Base-by-base conservation (phyloP, 2,888 invertebrate species). In the Alloplasta piceator region DNA sequence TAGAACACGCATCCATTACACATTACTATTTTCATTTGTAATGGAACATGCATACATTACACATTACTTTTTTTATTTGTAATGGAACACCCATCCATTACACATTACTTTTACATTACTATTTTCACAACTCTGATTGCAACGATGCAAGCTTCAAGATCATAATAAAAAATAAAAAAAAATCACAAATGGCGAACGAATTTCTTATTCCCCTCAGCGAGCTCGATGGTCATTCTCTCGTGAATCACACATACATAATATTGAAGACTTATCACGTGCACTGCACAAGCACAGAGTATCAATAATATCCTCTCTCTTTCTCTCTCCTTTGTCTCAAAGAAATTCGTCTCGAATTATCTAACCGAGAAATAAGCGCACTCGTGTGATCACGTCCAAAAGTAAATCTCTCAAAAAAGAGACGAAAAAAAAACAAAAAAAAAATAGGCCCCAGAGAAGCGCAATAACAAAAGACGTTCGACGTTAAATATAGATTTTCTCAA, bases 341-440 rank as follows among this genome's bases (percentile, higher is more conserved):
- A 12, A 50, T 71, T 38, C 71, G 39, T n/a, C 46, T 71, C 71
- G 60, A 71, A 71, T 71, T 60, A 71, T 55, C 63, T 63, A 73
- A 64, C 55, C 6, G 55, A 14, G 36, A 43, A 38, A 73, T 46
- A 55, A 6, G 38, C 60, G 46, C 48, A 26, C 26, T 26, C 26
- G 26, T n/a, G 48, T 50, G 64, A 12, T 63, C 55, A 64, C 73
- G 73, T 64, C 63, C 55, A 43, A 55, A 46, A 50, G 9, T 60
- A 6, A 64, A 64, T 46, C 12, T 71, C 48, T 12, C 73, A 56
- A 38, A 60, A 39, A 60, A 16, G 50, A 71, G 60, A 70, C 26
- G 26, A 26, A 26, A 26, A 26, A 26, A 26, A 26, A n/a, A n/a
- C n/a, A n/a, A n/a, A n/a, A n/a, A n/a, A n/a, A n/a, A n/a, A n/a